Evolutionary conservation across 2,888 invertebrate species (phyloP), one percentile per base, ranked within the genome.

Genomic region (Polydrusus tereticollis): DNA sequence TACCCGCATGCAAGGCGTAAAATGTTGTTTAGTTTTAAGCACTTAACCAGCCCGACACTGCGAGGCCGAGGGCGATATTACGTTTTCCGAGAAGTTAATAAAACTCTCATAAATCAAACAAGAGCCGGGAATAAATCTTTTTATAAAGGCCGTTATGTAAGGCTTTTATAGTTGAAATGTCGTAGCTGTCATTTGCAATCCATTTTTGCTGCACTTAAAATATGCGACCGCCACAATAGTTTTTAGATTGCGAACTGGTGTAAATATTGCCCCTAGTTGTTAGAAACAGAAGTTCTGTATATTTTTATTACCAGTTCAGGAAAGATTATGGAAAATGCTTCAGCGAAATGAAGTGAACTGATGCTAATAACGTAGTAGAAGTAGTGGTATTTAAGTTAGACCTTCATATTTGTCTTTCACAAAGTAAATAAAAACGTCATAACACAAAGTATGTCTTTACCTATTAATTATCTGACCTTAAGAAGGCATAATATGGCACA

Each of bases 91-190:
- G 65, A 70, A 70, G 59, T 70, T 70, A 70, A 70, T 70, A 70
- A 70, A 70, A 70, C 70, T 65, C 65, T 41, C 70, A 70, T 70
- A 70, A 70, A 70, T 70, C 70, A 70, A 70, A 70, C 64, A 64
- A 45, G 41, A 70, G 65, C 69, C 47, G 50, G 62, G 52, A 59
- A 70, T 70, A 70, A 70, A 70, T 70, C 70, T 65, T 65, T 70
- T 65, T 41, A 59, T 52, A 70, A 70, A 70, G 70, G 65, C 64
- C 65, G 70, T 65, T 65, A 36, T 38, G 41, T 58, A 70, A 64
- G 52, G 70, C 59, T 65, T 59, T 70, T 59, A 70, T 65, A 64
- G 65, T 50, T 52, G 50, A 65, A 70, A 70, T 58, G 65, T 64
- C 65, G 59, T 65, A 52, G 50, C 58, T 65, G 64, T 64, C 65